Conservation (phyloP, 1,140 invertebrate species). For the Dysdera silvatica region DNA sequence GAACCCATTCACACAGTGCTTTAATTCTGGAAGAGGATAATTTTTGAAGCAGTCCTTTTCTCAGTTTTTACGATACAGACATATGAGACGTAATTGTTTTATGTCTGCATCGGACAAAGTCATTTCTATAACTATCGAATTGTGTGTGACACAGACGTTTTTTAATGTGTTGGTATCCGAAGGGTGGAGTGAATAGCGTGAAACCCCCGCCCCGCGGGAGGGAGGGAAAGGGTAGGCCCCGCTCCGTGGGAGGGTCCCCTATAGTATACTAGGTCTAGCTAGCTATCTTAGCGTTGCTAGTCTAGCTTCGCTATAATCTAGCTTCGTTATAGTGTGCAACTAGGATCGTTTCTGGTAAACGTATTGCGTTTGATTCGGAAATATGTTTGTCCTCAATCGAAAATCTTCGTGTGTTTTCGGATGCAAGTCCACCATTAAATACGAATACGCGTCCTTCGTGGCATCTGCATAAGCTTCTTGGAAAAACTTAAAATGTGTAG, state of each 20-base stretch:
- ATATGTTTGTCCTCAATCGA: not conserved
- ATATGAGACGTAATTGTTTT: not conserved
- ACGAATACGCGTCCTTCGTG: not conserved
- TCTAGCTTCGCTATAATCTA: too few relatives aligned
- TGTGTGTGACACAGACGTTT: not conserved
- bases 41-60: not conserved
- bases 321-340: not conserved
- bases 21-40: not conserved
- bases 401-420: not conserved
- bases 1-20: conserved; percentile 9
- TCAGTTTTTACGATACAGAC: not conserved
- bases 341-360: not conserved
- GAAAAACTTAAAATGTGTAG: conserved; percentile 41
- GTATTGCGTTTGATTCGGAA: not conserved
- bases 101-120: not conserved
- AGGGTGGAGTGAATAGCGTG: not conserved
- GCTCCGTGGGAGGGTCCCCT: not conserved
- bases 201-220: not conserved
- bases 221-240: not conserved
- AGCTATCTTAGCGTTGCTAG: not conserved
- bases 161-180: not conserved
- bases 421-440: conserved; percentile 2
- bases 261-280: not conserved
- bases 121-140: not conserved
- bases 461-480: conserved; percentile 38